Conservation (phyloP, 2,797 vertebrate genomes). For the Acipenser transmontanus region DNA sequence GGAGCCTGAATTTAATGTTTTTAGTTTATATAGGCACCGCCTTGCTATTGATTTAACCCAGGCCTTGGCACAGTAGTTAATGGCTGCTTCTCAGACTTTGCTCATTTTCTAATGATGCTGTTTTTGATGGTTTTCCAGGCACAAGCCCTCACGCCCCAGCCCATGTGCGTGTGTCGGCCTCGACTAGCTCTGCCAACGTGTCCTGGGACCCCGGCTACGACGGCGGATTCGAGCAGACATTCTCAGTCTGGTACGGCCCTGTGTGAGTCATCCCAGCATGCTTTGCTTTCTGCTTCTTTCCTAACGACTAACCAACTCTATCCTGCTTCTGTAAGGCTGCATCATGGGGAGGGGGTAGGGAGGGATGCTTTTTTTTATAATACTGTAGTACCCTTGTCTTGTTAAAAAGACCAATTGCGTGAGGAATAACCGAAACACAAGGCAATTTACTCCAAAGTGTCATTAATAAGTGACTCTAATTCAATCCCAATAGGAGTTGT, state of each 20-base stretch:
- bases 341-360: constrained; percentile 1
- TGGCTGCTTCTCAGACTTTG: too few species aligned
- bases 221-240: constrained; percentile 97
- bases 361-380: background rate
- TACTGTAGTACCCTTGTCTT: too few species aligned
- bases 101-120: too few species aligned
- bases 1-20: too few species aligned
- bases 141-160: constrained; percentile 95
- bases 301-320: constrained; percentile 32
- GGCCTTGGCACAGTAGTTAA: too few species aligned
- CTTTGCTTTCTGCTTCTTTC: constrained; percentile 94
- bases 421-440: too few species aligned
- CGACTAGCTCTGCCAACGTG: constrained; percentile 91
- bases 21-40: too few species aligned
- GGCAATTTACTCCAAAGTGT: too few species aligned
- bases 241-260: constrained; percentile 99
- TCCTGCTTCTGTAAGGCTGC: constrained; percentile 19
- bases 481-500: too few species aligned
- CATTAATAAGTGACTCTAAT: too few species aligned
- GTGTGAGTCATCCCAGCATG: constrained; percentile 93
- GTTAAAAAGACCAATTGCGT: too few species aligned
- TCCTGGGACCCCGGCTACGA: constrained; percentile 98
- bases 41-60: too few species aligned
- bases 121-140: constrained; percentile 52
- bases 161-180: constrained; percentile 81